Conservation (phyloP, 1,140 invertebrate species). For the Tetragonula clypearis region DNA sequence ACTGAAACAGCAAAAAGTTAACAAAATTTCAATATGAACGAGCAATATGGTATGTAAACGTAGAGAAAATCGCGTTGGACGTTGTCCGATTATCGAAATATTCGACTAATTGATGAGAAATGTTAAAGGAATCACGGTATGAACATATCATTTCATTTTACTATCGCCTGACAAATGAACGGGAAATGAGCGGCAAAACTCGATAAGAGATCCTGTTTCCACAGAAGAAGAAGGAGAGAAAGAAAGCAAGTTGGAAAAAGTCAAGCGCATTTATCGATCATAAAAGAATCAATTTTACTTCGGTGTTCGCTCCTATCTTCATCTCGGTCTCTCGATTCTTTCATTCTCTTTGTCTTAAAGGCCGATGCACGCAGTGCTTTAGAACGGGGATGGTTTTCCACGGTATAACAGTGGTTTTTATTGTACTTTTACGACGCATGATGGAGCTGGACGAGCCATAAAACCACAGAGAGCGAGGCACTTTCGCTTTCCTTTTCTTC, state of each 20-base stretch:
- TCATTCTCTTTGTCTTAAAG: constrained; percentile 55
- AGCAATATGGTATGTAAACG: not conserved
- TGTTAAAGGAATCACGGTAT: not conserved
- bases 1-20: constrained; percentile 84
- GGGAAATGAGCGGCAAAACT: not conserved
- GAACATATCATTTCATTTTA: too few relatives aligned
- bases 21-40: not conserved
- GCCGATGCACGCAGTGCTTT: constrained; percentile 70
- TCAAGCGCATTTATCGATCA: constrained; percentile 71
- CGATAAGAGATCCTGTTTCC: not conserved
- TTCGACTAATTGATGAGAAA: too few relatives aligned
- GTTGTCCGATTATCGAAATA: not conserved
- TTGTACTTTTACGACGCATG: constrained; percentile 79
- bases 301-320: constrained; percentile 27
- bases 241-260: constrained; percentile 6
- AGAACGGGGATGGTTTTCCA: constrained; percentile 63
- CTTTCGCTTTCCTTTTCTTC: constrained; percentile 38
- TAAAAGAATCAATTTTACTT: constrained; percentile 80
- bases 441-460: constrained; percentile 79
- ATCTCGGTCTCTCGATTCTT: not conserved
- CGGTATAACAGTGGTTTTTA: constrained; percentile 77
- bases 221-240: too few relatives aligned
- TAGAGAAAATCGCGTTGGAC: not conserved
- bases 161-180: not conserved
- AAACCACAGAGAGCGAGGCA: constrained; percentile 70